phyloP scores from a whole-genome alignment of 2,113 vertebrate genomes.

The Anolis carolinensis region DNA sequence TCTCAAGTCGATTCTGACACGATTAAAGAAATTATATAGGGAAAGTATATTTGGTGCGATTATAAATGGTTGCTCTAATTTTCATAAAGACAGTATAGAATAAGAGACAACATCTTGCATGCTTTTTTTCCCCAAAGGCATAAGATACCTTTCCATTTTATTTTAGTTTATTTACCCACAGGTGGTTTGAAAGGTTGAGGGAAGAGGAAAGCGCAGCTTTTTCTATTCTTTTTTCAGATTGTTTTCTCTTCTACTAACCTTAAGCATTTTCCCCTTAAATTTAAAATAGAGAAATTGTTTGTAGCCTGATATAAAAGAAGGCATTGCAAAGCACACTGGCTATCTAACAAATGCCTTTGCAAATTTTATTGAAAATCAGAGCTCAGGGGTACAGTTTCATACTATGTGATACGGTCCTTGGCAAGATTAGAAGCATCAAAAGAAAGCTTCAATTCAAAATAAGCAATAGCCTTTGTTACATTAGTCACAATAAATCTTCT shows the following conservation, averaged over 20 bases:
- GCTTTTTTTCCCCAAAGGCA: neutral
- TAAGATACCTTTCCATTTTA: neutral
- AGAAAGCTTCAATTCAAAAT: conserved; percentile 63
- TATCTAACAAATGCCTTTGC: conserved; percentile 64
- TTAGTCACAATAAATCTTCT: conserved; percentile 58
- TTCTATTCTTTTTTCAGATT: conserved; percentile 37
- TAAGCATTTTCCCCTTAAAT: conserved; percentile 55
- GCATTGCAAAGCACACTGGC: conserved; percentile 55
- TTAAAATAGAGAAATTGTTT: conserved; percentile 60
- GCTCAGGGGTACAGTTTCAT: conserved; percentile 55
- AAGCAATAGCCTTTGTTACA: conserved; percentile 45
- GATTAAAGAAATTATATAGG: too few relatives aligned
- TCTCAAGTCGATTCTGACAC: too few relatives aligned
- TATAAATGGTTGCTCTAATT: neutral
- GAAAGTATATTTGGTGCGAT: neutral
- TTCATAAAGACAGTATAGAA: neutral
- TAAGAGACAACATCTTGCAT: conserved; percentile 31
- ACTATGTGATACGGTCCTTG: conserved; percentile 61
- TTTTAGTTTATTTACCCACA: neutral
- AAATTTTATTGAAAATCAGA: conserved; percentile 58
- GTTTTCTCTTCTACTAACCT: conserved; percentile 36
- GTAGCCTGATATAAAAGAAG: conserved; percentile 61
- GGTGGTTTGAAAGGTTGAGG: neutral
- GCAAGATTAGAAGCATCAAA: conserved; percentile 67
- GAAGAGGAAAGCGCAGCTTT: conserved; percentile 27